Base-by-base conservation (phyloP, 1,140 invertebrate genomes). In the Watersipora subatra region DNA sequence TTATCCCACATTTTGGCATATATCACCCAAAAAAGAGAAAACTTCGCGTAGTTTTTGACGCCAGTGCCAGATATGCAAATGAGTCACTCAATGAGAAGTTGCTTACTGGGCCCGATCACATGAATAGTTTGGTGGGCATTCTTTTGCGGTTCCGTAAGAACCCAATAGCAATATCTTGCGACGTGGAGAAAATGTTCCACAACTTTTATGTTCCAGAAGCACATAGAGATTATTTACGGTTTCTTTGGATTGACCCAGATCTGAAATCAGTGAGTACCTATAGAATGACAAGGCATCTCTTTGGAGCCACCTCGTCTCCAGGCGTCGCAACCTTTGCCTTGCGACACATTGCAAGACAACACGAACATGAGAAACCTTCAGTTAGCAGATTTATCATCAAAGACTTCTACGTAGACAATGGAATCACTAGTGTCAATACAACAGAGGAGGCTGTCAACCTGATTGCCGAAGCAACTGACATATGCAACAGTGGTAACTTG, bases 141-240 rank as follows among this genome's bases (percentile, higher is more conserved):
- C 68, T 76, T 1, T 70, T n/a, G 29, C 63, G 72, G 26, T 75
- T 77, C 63, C 64, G 75, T 0, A 15, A 69, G 22, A 61, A 66
- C 15, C 61, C 15, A 2, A 64, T 75, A 2, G 72, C 71, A 1
- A 46, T 78, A 15, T 65, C 61, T 3, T 70, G 67, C 1, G 73
- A 76, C 64, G 70, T 76, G 1, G 66, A 70, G 34, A n/a, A 26
- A 0, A 76, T 76, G 74, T 75, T 73, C 27, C 64, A 73, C 27
- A 71, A 72, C 30, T 61, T 73, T 27, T 61, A 58, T 12, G 66
- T 57, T n/a, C 7, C 34, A 7, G 7, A 7, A 46, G 24, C 27
- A 28, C 15, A 69, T 30, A 26, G 67, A 55, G 58, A 72, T 28
- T 71, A 46, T 57, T 34, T 72, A 0, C 24, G 66, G 46, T 72